phyloP scores from a whole-genome alignment of 2,113 vertebrate genomes.

The Xenopus borealis region DNA sequence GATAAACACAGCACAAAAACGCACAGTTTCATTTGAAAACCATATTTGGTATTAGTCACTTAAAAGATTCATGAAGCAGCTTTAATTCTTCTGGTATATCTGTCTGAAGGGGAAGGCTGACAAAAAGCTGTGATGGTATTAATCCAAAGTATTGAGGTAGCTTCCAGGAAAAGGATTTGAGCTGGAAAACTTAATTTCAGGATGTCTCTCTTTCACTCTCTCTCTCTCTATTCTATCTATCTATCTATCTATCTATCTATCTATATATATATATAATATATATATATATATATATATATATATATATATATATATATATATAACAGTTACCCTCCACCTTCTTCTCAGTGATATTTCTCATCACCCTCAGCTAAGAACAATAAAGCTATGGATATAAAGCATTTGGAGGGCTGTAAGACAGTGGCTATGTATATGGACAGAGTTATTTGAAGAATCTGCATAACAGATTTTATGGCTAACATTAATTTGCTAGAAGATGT shows the following conservation, averaged over 20 bases:
- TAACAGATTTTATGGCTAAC: neutral
- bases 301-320: neutral
- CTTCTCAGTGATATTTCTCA: neutral
- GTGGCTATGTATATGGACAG: neutral
- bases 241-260: too few relatives aligned
- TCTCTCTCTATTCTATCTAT: neutral
- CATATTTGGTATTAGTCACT: conserved; percentile 54
- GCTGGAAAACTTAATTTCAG: neutral
- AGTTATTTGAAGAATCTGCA: neutral
- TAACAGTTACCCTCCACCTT: neutral
- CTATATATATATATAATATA: neutral
- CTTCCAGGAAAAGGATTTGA: conserved; percentile 50
- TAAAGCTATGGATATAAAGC: neutral
- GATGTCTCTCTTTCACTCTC: too few relatives aligned
- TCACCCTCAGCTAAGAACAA: neutral
- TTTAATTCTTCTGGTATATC: conserved; percentile 60
- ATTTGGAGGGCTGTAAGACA: neutral
- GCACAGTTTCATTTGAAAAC: conserved; percentile 51
- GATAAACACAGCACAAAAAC: conserved; percentile 38
- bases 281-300: neutral
- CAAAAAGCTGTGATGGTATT: conserved; percentile 58
- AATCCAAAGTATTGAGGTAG: conserved; percentile 56
- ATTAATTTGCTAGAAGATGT: too few relatives aligned
- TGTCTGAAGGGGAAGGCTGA: conserved; percentile 57
- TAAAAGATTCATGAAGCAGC: conserved; percentile 63